A percentile compares a stretch with the other conserved stretches of the same genome.
phyloP scores from a whole-genome alignment of 2,797 vertebrate species.

The Helostoma temminkii region DNA sequence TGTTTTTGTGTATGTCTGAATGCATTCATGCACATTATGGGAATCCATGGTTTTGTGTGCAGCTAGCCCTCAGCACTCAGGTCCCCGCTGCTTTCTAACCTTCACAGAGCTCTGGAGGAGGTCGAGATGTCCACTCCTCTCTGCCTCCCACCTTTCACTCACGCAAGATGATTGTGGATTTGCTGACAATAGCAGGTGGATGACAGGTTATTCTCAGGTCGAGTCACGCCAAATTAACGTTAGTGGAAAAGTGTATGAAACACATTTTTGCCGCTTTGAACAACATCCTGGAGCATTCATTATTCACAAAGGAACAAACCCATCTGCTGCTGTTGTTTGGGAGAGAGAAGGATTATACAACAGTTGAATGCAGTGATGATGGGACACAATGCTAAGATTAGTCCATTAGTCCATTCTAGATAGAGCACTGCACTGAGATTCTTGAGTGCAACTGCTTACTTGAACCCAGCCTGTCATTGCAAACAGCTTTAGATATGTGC shows the following conservation, averaged over 20 bases:
- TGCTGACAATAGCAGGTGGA: slow-evolving; percentile 28
- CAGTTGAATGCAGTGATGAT: slow-evolving; percentile 49
- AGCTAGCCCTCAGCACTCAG: slow-evolving; percentile 18
- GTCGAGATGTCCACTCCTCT: slow-evolving; percentile 49
- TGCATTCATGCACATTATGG: slow-evolving; percentile 29
- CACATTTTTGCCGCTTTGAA: slow-evolving; percentile 11
- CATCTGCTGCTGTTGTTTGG: slow-evolving; percentile 57
- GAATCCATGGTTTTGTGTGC: slow-evolving; percentile 19
- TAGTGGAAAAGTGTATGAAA: slow-evolving; percentile 22
- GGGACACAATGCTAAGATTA: slow-evolving; percentile 40
- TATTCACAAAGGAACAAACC: slow-evolving; percentile 61
- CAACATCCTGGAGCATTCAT: slow-evolving; percentile 42
- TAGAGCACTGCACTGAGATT: neutral
- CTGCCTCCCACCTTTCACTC: slow-evolving; percentile 32
- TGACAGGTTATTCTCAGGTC: slow-evolving; percentile 44
- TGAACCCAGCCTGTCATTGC: slow-evolving; percentile 8
- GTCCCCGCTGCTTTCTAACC: slow-evolving; percentile 41
- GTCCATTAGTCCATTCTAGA: slow-evolving; percentile 5
- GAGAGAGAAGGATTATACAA: slow-evolving; percentile 47
- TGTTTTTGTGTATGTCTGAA: neutral
- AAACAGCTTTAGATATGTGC: slow-evolving; percentile 10
- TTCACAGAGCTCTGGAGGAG: slow-evolving; percentile 43
- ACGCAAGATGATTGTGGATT: slow-evolving; percentile 20
- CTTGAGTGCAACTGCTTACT: slow-evolving; percentile 35
- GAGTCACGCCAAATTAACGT: slow-evolving; percentile 54